These are phyloP conservation scores for Archaeoteleia sp. DNA, from an alignment of 2,888 invertebrate species.

Conservation along the genomic window DNA sequence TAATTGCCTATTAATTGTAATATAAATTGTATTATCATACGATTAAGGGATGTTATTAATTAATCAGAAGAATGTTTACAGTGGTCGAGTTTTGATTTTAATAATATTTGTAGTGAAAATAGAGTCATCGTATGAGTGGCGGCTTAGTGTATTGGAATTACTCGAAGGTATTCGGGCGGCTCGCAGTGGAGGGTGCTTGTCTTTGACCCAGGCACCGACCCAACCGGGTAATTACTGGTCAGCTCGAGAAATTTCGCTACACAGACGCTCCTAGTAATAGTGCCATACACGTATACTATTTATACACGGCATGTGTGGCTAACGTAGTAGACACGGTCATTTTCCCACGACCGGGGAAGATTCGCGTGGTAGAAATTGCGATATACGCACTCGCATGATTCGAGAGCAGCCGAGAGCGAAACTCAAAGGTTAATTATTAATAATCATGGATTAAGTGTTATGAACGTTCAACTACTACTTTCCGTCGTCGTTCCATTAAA, in stretches of 20 bases:
- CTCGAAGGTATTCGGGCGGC: conserved; percentile 28
- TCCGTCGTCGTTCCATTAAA: too few relatives aligned
- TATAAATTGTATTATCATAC: too few relatives aligned
- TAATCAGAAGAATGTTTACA: too few relatives aligned
- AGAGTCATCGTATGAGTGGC: too few relatives aligned
- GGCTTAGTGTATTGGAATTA: conserved; percentile 34
- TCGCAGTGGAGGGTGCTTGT: conserved; percentile 31
- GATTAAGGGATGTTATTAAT: too few relatives aligned
- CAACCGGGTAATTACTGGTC: conserved; percentile 41
- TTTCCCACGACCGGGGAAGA: conserved; percentile 48
- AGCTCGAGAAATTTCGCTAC: conserved; percentile 43
- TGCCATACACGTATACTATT: conserved; percentile 39
- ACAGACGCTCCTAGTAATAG: conserved; percentile 44
- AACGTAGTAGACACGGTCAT: conserved; percentile 42
- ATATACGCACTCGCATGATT: conserved; percentile 48
- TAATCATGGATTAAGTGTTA: conserved; percentile 42
- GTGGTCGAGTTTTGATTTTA: conserved; percentile 16
- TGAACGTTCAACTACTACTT: neutral
- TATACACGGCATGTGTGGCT: conserved; percentile 45
- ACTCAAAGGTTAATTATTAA: conserved; percentile 45
- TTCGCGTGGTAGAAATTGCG: conserved; percentile 48
- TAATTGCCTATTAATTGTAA: too few relatives aligned
- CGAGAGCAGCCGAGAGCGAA: conserved; percentile 41
- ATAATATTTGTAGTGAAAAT: conserved; percentile 21
- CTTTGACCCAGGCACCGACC: conserved; percentile 44